phyloP scores from a whole-genome alignment of 2,797 vertebrate species.

The Arctocebus calabarensis region DNA sequence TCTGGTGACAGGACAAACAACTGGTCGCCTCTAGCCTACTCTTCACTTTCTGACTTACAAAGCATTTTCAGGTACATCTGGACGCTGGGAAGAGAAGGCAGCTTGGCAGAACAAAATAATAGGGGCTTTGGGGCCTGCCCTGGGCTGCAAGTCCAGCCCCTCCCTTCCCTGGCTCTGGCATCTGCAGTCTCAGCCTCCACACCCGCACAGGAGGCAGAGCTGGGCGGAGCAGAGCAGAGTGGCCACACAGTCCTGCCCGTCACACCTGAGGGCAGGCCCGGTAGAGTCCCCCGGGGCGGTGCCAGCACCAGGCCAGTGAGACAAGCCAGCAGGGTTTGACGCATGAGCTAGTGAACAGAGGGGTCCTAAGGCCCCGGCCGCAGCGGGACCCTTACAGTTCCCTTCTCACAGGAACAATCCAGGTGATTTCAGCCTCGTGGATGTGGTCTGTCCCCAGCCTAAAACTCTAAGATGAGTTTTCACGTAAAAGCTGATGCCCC shows the following conservation, averaged over 20 bases:
- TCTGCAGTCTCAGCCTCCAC: accelerated
- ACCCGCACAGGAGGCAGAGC: accelerated
- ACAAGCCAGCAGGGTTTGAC: accelerated
- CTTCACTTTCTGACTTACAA: accelerated
- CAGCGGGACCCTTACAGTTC: accelerated
- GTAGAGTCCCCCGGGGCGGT: accelerated
- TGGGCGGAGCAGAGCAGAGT: accelerated
- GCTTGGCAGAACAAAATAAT: background rate
- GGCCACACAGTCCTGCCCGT: accelerated
- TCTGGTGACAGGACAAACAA: background rate
- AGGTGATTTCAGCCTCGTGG: accelerated
- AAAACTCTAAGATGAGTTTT: background rate
- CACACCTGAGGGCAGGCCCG: background rate
- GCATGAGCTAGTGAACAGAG: background rate
- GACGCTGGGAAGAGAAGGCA: accelerated
- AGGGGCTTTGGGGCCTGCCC: background rate
- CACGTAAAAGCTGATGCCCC: background rate
- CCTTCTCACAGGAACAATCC: accelerated
- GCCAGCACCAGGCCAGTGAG: accelerated
- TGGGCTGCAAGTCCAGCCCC: accelerated
- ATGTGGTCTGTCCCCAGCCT: background rate
- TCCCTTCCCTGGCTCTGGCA: too few species aligned
- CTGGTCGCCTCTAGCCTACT: too few species aligned
- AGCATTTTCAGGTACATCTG: accelerated
- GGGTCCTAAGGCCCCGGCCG: accelerated